Base-by-base conservation (phyloP, 2,888 invertebrate genomes). In the Auanema sp. region DNA sequence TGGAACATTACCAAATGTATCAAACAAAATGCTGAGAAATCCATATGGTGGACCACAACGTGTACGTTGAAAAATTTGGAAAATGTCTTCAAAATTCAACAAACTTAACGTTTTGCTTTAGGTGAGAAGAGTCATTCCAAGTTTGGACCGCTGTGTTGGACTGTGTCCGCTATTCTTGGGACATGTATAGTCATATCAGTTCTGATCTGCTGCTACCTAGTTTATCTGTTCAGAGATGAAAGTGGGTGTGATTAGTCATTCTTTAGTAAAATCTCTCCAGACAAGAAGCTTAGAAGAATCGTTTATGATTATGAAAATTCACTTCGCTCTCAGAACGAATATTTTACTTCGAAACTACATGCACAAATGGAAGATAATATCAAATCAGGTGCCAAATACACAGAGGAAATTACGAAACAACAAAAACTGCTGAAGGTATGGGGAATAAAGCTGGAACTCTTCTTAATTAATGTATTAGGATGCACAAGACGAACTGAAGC, bases 1-100 rank as follows among this genome's bases (percentile, higher is more conserved):
- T 80, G 80, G 80, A 80, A 80, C 64, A 69, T 78, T 23, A 72
- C 79, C 8, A 77, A 69, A 65, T 80, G 80, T 50, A 72, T 72
- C 25, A 63, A 72, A 14, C 69, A 72, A 44, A 79, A 79, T 66
- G 62, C 66, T 18, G 70, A 65, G 12, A 75, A 74, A 41, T 78
- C 78, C 14, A 74, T 76, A 21, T 78, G 76, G 51, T 80, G 80
- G 80, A 78, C 78, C 21, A 66, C 75, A 57, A 68, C 80, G 47
- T 80, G 80, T 79, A 60, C 41, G 69, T 52, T 49, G 60, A 18
- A 41, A 12, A 16, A 18, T 49, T 16, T n/a, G 2, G n/a, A n/a
- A n/a, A 1, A 49, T 40, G 47, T 23, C 16, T 53, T 42, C 44
- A 42, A 10, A 50, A 21, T 5, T 33, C 16, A 11, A 42, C 4